Conservation (phyloP, 2,888 invertebrate genomes). For the Opisthograptis luteolata region DNA sequence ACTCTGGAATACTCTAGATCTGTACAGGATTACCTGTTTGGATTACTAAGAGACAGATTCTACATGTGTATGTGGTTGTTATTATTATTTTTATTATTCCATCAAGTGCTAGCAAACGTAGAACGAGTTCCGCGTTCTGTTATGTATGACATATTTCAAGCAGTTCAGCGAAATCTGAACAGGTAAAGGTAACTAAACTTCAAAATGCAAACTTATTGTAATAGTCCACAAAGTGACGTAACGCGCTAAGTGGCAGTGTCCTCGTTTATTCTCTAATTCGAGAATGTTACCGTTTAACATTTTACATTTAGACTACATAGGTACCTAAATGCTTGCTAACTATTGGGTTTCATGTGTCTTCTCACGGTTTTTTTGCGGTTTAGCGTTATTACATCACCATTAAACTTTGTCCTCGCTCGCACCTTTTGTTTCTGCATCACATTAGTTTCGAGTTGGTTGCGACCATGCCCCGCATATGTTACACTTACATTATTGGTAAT, state of each 20-base stretch:
- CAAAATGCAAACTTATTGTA: slow-evolving; percentile 21
- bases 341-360: slow-evolving; percentile 28
- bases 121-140: slow-evolving; percentile 46
- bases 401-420: slow-evolving; percentile 31
- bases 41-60: too few relatives aligned
- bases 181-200: slow-evolving; percentile 14
- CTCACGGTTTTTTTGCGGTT: slow-evolving; percentile 27
- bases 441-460: slow-evolving; percentile 1
- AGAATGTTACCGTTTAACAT: slow-evolving; percentile 32
- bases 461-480: slow-evolving; percentile 8
- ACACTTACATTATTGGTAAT: background rate
- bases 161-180: slow-evolving; percentile 27
- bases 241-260: slow-evolving; percentile 35
- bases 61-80: too few relatives aligned
- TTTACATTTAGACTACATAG: slow-evolving; percentile 24
- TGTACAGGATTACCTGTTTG: too few relatives aligned
- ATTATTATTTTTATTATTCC: too few relatives aligned
- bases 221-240: slow-evolving; percentile 27
- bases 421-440: slow-evolving; percentile 29
- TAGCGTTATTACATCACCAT: slow-evolving; percentile 34
- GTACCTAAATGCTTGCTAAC: slow-evolving; percentile 12
- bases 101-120: slow-evolving; percentile 41
- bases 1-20: too few relatives aligned
- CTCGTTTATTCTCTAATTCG: slow-evolving; percentile 30
- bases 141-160: slow-evolving; percentile 30